Base-by-base conservation (phyloP, 2,888 invertebrate genomes). In the Ochlodes sylvanus region DNA sequence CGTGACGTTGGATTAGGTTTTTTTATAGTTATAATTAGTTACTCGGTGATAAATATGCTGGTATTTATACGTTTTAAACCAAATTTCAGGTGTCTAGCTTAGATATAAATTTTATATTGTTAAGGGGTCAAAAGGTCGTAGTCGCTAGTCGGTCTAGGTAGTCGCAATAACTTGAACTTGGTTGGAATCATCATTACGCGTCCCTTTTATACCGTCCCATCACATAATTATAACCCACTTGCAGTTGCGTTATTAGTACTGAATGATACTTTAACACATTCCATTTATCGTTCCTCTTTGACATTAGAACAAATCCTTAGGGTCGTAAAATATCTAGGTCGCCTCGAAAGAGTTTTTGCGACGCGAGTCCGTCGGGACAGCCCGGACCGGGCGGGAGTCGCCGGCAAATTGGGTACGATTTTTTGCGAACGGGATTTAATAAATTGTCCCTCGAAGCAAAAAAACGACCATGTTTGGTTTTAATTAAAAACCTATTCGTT, bases 401-500 rank as follows among this genome's bases (percentile, higher is more conserved):
- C 52, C 65, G 50, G 52, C 65, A 58, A 65, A 65, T 65, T 65
- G 65, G 65, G 65, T 65, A 50, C 58, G 52, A 66, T 66, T 60
- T 66, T 66, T 62, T 61, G 54, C 54, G 66, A 54, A 66, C 66
- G 34, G 60, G 60, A 61, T 66, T 66, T 66, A 66, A 66, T 66
- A 66, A 66, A 66, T 66, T 54, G 66, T 52, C 66, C 44, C 54
- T 42, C 32, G 66, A 66, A 54, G 60, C 60, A 54, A 66, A 60
- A 66, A 66, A 66, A 66, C 54, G 58, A 42, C 15, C 60, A 32
- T 66, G 66, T 66, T 66, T 66, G 66, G 54, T 66, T 66, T 66
- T 66, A 66, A 66, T 66, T 66, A 66, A 66, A 66, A 60, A 54
- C 66, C 66, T 66, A 60, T 66, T 58, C 66, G 54, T 17, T 65